Evolutionary conservation across 2,797 vertebrate species (phyloP).

Genomic region (Staurois parvus): DNA sequence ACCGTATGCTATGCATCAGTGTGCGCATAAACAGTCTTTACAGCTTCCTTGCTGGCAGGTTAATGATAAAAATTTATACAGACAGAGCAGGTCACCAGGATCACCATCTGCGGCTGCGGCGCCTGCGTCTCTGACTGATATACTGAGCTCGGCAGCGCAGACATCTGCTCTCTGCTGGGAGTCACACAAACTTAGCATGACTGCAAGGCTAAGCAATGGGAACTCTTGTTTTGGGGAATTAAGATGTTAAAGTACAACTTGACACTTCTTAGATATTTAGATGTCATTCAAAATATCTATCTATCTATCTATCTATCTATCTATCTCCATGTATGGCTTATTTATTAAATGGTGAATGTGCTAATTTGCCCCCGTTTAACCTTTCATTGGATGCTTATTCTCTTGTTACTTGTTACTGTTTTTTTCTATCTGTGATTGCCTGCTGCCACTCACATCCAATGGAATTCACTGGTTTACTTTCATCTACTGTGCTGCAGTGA

Average conservation of each 20-base stretch:
- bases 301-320: background rate
- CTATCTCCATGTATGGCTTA: too few relatives aligned
- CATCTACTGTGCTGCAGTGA: too few relatives aligned
- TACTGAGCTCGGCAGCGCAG: constrained; percentile 26
- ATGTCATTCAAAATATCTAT: background rate
- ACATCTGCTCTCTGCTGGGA: constrained; percentile 54
- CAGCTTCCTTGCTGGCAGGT: constrained; percentile 53
- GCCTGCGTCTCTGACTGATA: constrained; percentile 51
- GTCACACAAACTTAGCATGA: constrained; percentile 34
- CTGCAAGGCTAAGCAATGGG: constrained; percentile 15
- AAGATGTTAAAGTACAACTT: constrained; percentile 28
- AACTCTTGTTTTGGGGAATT: constrained; percentile 41
- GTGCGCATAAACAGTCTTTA: constrained; percentile 32
- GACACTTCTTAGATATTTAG: constrained; percentile 22
- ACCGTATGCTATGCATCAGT: constrained; percentile 38
- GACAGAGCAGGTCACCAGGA: constrained; percentile 54
- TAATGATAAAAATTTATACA: constrained; percentile 57
- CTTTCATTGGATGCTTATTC: too few relatives aligned
- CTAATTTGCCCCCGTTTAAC: too few relatives aligned
- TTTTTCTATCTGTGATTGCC: too few relatives aligned
- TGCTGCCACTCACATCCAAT: too few relatives aligned
- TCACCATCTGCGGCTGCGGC: constrained; percentile 55
- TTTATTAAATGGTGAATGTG: too few relatives aligned
- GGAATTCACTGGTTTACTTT: too few relatives aligned
- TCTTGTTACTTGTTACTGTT: too few relatives aligned